Evolutionary conservation across 2,888 invertebrate species (phyloP).

Genomic region (Lasius platythorax): DNA sequence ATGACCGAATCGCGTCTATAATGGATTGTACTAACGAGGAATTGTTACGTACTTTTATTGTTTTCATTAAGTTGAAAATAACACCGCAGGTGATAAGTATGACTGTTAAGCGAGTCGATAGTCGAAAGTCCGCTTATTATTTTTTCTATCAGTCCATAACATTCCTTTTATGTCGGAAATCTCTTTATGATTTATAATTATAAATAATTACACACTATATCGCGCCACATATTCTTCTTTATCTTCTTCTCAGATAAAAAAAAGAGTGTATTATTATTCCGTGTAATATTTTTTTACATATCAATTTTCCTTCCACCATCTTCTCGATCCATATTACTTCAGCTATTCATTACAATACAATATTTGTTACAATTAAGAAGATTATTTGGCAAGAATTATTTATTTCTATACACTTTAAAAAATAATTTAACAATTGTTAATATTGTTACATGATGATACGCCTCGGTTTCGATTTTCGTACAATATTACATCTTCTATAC

Average conservation of each 20-base stretch:
- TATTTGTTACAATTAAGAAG: neutral
- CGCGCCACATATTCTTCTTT: no score
- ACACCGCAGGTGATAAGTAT: slow-evolving; percentile 4
- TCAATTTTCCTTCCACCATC: neutral
- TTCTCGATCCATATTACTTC: neutral
- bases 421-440: slow-evolving; percentile 18
- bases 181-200: slow-evolving; percentile 1
- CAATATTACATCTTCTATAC: neutral
- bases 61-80: slow-evolving; percentile 52
- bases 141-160: slow-evolving; percentile 7
- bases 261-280: neutral
- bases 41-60: slow-evolving; percentile 48
- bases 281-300: neutral
- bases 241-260: neutral
- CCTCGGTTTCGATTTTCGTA: neutral
- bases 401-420: neutral
- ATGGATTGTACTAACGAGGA: slow-evolving; percentile 42
- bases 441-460: neutral
- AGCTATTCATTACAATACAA: neutral
- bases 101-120: slow-evolving; percentile 16
- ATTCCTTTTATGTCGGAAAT: neutral
- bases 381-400: neutral
- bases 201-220: neutral
- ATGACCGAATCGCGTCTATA: slow-evolving; percentile 6
- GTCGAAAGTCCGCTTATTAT: neutral